Conservation (phyloP, 2,888 invertebrate species). For the Caprella mutica region DNA sequence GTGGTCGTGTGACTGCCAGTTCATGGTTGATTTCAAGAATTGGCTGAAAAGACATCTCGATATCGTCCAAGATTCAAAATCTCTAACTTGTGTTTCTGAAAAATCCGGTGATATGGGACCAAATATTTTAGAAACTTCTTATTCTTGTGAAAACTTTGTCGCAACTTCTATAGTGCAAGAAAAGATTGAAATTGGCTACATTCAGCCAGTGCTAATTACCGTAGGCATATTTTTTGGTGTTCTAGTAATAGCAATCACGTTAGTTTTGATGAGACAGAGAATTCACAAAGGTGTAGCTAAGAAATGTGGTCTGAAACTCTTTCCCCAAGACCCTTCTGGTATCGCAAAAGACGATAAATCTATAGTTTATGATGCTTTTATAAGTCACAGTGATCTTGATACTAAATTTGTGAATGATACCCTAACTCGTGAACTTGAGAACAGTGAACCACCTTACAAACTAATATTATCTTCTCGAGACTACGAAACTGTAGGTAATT, state of each 20-base stretch:
- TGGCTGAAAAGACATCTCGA: slow-evolving; percentile 67
- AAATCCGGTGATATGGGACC: slow-evolving; percentile 48
- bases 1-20: slow-evolving; percentile 84
- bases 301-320: slow-evolving; percentile 27
- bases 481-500: slow-evolving; percentile 66
- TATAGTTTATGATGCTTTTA: slow-evolving; percentile 84
- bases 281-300: slow-evolving; percentile 23
- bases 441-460: slow-evolving; percentile 61
- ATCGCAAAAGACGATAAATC: slow-evolving; percentile 34
- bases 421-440: slow-evolving; percentile 74
- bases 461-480: slow-evolving; percentile 85
- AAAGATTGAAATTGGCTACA: slow-evolving; percentile 67
- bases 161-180: slow-evolving; percentile 49
- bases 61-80: slow-evolving; percentile 66
- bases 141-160: slow-evolving; percentile 60
- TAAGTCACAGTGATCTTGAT: slow-evolving; percentile 87
- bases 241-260: slow-evolving; percentile 36
- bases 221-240: slow-evolving; percentile 36
- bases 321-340: slow-evolving; percentile 20
- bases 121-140: slow-evolving; percentile 61
- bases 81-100: slow-evolving; percentile 58
- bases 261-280: slow-evolving; percentile 22
- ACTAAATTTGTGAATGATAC: slow-evolving; percentile 82
- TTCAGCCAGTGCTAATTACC: slow-evolving; percentile 58
- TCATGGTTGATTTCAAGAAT: slow-evolving; percentile 58